Conservation (phyloP, 2,888 invertebrate genomes). For the Luperina testacea region DNA sequence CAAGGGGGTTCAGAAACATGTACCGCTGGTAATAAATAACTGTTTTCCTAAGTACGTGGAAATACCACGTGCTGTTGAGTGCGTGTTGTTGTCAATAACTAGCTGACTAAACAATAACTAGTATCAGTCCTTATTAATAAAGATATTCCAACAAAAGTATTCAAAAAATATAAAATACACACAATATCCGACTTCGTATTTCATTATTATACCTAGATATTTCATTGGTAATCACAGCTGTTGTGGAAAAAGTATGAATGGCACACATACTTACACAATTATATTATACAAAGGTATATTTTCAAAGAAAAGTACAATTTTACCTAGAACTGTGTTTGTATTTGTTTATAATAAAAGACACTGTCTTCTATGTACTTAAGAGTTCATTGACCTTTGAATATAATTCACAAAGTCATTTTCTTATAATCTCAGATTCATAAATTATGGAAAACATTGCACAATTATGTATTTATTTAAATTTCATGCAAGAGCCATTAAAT, state of each 20-base stretch:
- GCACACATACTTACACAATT: neutral
- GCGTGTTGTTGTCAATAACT: neutral
- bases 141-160: neutral
- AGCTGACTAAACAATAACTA: too few relatives aligned
- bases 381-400: neutral
- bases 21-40: neutral
- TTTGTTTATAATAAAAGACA: neutral
- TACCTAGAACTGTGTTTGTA: neutral
- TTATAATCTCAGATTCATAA: neutral
- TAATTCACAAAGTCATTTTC: neutral
- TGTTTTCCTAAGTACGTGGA: constrained; percentile 1
- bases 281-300: neutral
- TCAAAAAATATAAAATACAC: neutral
- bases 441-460: neutral
- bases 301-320: neutral
- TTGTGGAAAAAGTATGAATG: neutral
- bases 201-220: neutral
- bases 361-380: too few relatives aligned
- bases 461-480: neutral
- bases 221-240: neutral
- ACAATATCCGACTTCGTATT: neutral
- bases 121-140: neutral
- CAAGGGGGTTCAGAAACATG: too few relatives aligned
- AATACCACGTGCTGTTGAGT: neutral
- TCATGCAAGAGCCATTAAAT: too few relatives aligned